These are phyloP conservation scores for Crotophaga sulcirostris DNA, from an alignment of 2,113 vertebrate species.

Conservation along the genomic window DNA sequence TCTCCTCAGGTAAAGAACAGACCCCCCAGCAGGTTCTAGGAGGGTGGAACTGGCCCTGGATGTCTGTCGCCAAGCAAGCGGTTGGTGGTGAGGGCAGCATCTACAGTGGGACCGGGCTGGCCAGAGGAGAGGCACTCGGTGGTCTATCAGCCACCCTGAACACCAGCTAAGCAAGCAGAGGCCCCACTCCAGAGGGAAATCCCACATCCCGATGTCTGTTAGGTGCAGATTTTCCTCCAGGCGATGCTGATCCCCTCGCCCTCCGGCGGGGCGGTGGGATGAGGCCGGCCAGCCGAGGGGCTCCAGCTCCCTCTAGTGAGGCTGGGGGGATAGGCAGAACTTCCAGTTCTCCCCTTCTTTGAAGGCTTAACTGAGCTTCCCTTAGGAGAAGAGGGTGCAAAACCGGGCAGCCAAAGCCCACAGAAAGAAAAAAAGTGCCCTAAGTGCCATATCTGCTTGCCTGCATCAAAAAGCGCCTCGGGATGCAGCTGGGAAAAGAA, in stretches of 20 bases:
- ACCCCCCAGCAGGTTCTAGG: accelerated
- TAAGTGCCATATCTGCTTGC: background rate
- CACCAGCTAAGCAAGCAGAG: accelerated
- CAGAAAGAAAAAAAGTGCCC: background rate
- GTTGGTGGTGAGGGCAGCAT: too few relatives aligned
- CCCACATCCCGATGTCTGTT: accelerated
- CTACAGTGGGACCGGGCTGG: background rate
- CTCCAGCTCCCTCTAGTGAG: conserved; percentile 57
- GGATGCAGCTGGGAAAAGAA: background rate
- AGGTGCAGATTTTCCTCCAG: accelerated
- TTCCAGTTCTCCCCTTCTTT: too few relatives aligned
- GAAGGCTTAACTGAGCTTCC: background rate
- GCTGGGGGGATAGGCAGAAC: too few relatives aligned
- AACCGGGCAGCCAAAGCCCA: background rate
- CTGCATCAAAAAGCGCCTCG: background rate
- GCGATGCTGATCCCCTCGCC: background rate
- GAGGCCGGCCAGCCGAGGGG: background rate
- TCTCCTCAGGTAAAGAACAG: background rate
- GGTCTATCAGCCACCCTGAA: accelerated
- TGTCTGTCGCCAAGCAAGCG: accelerated
- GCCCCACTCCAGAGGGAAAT: accelerated
- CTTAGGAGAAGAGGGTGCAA: background rate
- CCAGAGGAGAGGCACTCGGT: background rate
- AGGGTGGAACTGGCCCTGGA: background rate
- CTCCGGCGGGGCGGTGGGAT: background rate